Conservation (phyloP, 2,888 invertebrate genomes). For the Boloria euphrosyne region DNA sequence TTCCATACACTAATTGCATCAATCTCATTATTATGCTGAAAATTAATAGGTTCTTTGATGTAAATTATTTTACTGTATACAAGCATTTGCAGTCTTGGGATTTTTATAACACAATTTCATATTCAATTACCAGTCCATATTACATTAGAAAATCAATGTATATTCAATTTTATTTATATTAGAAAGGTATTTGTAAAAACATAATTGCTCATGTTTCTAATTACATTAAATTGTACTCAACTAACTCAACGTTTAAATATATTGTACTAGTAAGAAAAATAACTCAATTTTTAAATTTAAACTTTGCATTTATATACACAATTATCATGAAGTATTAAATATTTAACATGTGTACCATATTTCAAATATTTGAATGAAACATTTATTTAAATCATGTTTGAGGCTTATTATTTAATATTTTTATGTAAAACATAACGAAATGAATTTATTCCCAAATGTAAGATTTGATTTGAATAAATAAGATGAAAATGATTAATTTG, state of each 20-base stretch:
- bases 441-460: slow-evolving; percentile 21
- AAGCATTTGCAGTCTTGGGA: no score
- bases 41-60: no score
- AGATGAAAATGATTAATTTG: background rate
- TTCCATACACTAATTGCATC: background rate
- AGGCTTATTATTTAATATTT: slow-evolving; percentile 26
- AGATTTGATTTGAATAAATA: slow-evolving; percentile 35
- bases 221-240: background rate
- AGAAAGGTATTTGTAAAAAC: background rate
- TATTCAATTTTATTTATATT: no score
- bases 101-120: no score
- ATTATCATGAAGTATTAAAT: background rate
- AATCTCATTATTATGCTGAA: no score
- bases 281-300: background rate
- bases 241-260: no score
- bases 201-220: slow-evolving; percentile 17
- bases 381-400: slow-evolving; percentile 30
- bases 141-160: no score
- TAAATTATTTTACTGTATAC: no score
- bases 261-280: background rate
- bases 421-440: slow-evolving; percentile 12
- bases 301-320: background rate
- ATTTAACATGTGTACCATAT: background rate
- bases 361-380: background rate
- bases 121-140: no score